Evolutionary conservation across 1,140 invertebrate species (phyloP).

Genomic region (Drosophila varians): DNA sequence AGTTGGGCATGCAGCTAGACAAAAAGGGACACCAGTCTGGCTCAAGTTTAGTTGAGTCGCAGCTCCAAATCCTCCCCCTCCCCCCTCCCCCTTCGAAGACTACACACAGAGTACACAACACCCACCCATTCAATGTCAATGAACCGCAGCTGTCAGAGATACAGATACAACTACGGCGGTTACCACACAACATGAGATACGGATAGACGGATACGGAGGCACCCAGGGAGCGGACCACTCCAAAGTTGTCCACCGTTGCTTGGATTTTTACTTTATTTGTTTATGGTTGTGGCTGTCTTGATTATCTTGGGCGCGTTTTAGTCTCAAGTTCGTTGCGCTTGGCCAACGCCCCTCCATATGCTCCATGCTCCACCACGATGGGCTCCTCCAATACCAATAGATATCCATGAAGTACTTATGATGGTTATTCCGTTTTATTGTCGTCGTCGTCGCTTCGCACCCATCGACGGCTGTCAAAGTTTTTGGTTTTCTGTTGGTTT

Average conservation of each 20-base stretch:
- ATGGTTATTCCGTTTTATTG: conserved; percentile 76
- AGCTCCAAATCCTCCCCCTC: conserved; percentile 5
- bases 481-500: conserved; percentile 66
- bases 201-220: conserved; percentile 34
- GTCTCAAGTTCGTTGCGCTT: conserved; percentile 79
- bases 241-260: conserved; percentile 59
- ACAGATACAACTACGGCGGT: conserved; percentile 27
- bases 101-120: conserved; percentile 1
- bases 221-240: conserved; percentile 23
- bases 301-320: conserved; percentile 77
- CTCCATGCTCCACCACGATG: no score
- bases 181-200: conserved; percentile 17
- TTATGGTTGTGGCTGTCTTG: conserved; percentile 75
- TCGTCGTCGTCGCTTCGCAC: conserved; percentile 32
- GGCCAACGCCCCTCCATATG: conserved; percentile 48
- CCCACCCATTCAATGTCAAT: conserved; percentile 74
- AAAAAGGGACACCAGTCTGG: conserved; percentile 19
- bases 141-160: conserved; percentile 60
- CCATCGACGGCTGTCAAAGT: conserved; percentile 47
- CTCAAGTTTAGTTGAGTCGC: conserved; percentile 24
- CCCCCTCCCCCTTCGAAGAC: no score
- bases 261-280: conserved; percentile 80
- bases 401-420: conserved; percentile 56
- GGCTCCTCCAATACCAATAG: conserved; percentile 8
- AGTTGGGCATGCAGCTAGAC: conserved; percentile 56